These are phyloP conservation scores for Rhabditoides inermis DNA, from an alignment of 2,888 invertebrate genomes.

Conservation along the genomic window DNA sequence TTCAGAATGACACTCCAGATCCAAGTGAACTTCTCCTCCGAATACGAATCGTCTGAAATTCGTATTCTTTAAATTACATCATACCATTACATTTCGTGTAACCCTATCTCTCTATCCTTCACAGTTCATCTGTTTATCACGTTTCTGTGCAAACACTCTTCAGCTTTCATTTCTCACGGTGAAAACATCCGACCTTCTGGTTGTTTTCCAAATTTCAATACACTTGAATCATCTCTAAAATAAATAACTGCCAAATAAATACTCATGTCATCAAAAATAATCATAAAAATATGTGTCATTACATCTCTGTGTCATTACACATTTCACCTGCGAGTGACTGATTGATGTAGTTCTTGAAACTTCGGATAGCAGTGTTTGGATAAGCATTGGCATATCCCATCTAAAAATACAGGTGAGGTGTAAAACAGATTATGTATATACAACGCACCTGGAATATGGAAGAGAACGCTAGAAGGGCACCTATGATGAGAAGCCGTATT, in stretches of 20 bases:
- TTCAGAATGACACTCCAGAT: conserved; percentile 40
- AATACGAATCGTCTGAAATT: conserved; percentile 1
- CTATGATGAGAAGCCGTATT: conserved; percentile 7
- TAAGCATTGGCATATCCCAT: conserved; percentile 44
- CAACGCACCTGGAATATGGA: conserved; percentile 19
- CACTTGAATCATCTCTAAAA: too few species aligned
- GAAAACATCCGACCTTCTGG: too few species aligned
- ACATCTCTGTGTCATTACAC: too few species aligned
- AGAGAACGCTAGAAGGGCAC: conserved; percentile 10
- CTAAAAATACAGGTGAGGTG: conserved; percentile 12
- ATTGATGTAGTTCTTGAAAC: conserved; percentile 22
- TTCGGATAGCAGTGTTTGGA: conserved; percentile 38
- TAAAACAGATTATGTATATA: neutral
- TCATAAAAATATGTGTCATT: too few species aligned
- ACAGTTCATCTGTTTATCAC: too few species aligned
- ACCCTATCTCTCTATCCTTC: too few species aligned
- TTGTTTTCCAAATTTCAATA: too few species aligned
- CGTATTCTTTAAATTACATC: neutral
- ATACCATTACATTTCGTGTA: too few species aligned
- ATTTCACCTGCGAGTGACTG: conserved; percentile 8
- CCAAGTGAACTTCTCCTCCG: conserved; percentile 29
- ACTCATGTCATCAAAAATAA: too few species aligned
- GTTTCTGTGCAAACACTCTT: too few species aligned
- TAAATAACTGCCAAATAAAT: too few species aligned
- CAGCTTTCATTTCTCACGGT: too few species aligned